A percentile compares a stretch with the other conserved stretches of the same genome.
Evolutionary conservation across 2,113 vertebrate species (phyloP).

Genomic region (Dryoscopus gambensis): DNA sequence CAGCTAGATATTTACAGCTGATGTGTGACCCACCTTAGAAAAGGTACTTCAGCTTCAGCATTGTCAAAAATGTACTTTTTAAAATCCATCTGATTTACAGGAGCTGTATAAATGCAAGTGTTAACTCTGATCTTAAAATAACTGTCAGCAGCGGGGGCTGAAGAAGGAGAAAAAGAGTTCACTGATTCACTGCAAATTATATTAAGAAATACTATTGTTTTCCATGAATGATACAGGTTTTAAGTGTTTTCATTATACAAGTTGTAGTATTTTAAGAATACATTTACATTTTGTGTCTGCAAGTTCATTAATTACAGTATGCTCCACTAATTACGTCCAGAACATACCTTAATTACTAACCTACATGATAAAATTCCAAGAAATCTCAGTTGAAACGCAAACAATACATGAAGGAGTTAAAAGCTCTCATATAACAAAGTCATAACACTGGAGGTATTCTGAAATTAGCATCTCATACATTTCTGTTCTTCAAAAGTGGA

Average conservation of each 20-base stretch:
- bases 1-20: background rate
- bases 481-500: background rate
- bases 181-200: conserved; percentile 21
- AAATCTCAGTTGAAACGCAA: background rate
- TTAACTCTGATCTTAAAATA: conserved; percentile 38
- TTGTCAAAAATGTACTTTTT: background rate
- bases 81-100: background rate
- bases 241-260: conserved; percentile 24
- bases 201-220: conserved; percentile 33
- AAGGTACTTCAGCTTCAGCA: background rate
- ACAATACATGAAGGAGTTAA: background rate
- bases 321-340: background rate
- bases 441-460: background rate
- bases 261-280: background rate
- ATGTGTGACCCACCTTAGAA: background rate
- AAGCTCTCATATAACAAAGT: background rate
- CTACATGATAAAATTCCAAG: background rate
- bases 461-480: background rate
- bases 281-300: background rate
- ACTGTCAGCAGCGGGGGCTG: background rate
- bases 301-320: conserved; percentile 13
- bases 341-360: background rate
- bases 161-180: background rate
- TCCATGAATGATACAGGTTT: conserved; percentile 18
- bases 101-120: background rate